Evolutionary conservation across 1,140 invertebrate species (phyloP).

Genomic region (Dreissena polymorpha): DNA sequence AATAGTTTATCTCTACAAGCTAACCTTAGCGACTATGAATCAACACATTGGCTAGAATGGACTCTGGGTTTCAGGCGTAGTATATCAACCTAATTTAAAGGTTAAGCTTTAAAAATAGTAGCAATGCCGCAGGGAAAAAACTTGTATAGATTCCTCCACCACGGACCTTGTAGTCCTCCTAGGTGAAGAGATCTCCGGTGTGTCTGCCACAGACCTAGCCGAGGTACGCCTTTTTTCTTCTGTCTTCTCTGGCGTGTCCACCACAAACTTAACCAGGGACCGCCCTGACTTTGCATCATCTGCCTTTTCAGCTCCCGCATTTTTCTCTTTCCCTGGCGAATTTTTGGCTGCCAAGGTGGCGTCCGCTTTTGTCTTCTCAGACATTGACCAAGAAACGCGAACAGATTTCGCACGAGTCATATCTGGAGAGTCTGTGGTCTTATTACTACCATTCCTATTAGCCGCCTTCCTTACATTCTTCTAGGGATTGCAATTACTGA

Average conservation of each 20-base stretch:
- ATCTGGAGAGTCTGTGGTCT: background rate
- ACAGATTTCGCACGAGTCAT: background rate
- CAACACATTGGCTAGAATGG: too few species aligned
- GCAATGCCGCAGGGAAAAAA: too few species aligned
- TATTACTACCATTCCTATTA: background rate
- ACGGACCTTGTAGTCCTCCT: constrained; percentile 1
- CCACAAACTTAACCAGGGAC: background rate
- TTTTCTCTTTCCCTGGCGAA: background rate
- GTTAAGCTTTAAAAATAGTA: too few species aligned
- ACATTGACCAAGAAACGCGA: background rate
- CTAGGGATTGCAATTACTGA: background rate
- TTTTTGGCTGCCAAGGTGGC: background rate
- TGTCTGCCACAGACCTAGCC: constrained; percentile 1
- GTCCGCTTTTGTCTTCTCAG: background rate
- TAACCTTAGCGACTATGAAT: too few species aligned
- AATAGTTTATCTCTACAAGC: too few species aligned
- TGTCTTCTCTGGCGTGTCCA: background rate
- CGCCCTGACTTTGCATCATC: background rate
- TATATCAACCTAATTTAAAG: too few species aligned
- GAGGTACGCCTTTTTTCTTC: background rate
- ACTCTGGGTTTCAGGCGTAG: too few species aligned
- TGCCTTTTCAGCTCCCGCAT: background rate
- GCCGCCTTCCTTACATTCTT: constrained; percentile 6
- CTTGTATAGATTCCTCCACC: background rate
- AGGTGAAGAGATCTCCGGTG: background rate